Conservation (phyloP, 30 jellyfish, hydroid and myxozoan genomes). For the Rhopilema esculentum region DNA sequence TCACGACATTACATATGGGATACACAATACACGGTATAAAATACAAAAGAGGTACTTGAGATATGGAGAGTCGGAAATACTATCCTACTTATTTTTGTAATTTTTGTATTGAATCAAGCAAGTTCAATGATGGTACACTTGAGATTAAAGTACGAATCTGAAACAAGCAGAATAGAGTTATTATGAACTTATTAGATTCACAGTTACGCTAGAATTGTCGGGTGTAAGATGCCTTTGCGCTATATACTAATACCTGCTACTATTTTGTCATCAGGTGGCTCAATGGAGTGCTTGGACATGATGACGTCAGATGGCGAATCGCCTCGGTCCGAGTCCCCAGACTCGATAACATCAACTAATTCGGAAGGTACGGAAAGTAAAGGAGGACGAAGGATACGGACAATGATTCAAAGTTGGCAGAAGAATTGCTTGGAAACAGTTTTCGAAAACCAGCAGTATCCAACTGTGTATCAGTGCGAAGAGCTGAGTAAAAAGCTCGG, state of each 20-base stretch:
- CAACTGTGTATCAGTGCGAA: conserved; percentile 56
- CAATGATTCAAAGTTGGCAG: conserved; percentile 64
- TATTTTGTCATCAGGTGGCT: conserved; percentile 19
- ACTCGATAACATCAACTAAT: conserved; percentile 44
- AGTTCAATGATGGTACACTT: too few species aligned
- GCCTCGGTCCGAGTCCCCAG: conserved; percentile 78
- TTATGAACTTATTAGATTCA: too few species aligned
- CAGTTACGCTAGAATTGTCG: too few species aligned
- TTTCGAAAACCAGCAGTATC: conserved; percentile 42
- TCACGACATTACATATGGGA: too few species aligned
- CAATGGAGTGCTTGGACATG: conserved; percentile 6
- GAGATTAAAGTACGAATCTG: too few species aligned
- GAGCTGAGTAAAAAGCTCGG: conserved; percentile 58
- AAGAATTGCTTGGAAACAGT: conserved; percentile 44
- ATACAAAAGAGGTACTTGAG: too few species aligned
- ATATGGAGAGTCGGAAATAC: too few species aligned
- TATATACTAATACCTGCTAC: not conserved
- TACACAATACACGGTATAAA: too few species aligned
- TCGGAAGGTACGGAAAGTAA: conserved; percentile 32
- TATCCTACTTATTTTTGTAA: too few species aligned
- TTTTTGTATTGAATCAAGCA: too few species aligned
- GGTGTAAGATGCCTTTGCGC: too few species aligned
- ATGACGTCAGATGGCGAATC: conserved; percentile 67
- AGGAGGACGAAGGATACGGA: conserved; percentile 50
- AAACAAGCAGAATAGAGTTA: too few species aligned